phyloP scores from a whole-genome alignment of 2,797 vertebrate genomes.

The Otolemur crassicaudatus region DNA sequence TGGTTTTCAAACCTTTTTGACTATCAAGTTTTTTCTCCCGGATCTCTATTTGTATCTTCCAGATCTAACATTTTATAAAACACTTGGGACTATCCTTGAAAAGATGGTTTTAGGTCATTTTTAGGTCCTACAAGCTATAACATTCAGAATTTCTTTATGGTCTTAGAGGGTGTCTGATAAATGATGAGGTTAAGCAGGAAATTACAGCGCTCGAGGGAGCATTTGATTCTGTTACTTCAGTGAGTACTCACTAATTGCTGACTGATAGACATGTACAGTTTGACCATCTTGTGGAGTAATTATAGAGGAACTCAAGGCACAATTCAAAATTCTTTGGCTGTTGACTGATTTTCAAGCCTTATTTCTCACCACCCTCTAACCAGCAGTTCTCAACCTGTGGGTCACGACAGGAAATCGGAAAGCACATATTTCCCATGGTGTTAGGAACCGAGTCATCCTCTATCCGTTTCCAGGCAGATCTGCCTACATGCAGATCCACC shows the following conservation, averaged over 20 bases:
- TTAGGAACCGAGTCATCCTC: too few relatives aligned
- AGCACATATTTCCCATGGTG: too few relatives aligned
- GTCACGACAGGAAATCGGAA: too few relatives aligned
- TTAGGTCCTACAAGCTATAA: background rate
- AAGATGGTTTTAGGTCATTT: background rate
- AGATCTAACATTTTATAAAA: background rate
- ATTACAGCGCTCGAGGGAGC: background rate
- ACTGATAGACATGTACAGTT: background rate
- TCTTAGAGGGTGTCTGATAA: background rate
- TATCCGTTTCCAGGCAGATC: too few relatives aligned
- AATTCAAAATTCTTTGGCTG: background rate
- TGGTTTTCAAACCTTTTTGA: background rate
- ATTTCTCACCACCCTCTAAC: background rate
- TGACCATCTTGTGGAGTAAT: background rate
- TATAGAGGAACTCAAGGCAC: background rate
- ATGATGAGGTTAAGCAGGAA: background rate
- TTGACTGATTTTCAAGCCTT: background rate
- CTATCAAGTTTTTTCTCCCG: background rate
- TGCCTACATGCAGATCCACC: too few relatives aligned
- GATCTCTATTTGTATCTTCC: background rate
- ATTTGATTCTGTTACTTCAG: background rate
- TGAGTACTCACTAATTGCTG: background rate
- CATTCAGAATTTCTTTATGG: slow-evolving; percentile 12
- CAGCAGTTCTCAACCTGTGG: too few relatives aligned
- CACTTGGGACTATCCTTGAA: background rate